A percentile compares a stretch with the other conserved stretches of the same genome.
Evolutionary conservation across 2,888 invertebrate species (phyloP).

Genomic region (Arctia plantaginis): DNA sequence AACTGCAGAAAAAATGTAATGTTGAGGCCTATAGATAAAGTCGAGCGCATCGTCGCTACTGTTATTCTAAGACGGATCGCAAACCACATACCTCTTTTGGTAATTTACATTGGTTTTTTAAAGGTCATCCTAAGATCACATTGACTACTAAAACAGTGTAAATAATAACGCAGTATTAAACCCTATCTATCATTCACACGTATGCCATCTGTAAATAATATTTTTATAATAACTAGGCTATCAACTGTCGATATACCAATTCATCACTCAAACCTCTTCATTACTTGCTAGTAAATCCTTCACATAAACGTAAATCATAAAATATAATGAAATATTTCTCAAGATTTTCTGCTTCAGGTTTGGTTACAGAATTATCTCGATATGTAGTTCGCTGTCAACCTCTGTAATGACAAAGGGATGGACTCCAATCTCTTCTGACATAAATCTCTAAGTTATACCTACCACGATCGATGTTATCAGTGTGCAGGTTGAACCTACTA

Average conservation of each 20-base stretch:
- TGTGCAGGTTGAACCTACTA: conserved; percentile 5
- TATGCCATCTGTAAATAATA: not conserved
- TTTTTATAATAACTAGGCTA: not conserved
- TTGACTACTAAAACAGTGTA: not conserved
- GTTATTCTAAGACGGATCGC: too few species aligned
- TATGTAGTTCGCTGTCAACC: conserved; percentile 8
- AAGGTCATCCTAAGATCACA: not conserved
- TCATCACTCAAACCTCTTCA: not conserved
- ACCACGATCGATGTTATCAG: conserved; percentile 18
- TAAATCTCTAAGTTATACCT: conserved; percentile 14
- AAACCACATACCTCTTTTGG: not conserved
- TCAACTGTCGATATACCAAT: not conserved
- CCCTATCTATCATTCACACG: too few species aligned
- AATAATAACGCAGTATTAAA: not conserved
- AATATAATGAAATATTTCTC: not conserved
- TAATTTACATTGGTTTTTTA: not conserved
- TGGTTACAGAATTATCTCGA: not conserved
- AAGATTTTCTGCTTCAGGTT: not conserved
- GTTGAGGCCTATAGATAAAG: not conserved
- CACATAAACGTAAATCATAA: not conserved
- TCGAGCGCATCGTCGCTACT: not conserved
- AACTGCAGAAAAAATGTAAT: not conserved
- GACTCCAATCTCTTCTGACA: conserved; percentile 2
- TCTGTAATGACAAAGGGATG: conserved; percentile 15
- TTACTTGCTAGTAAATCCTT: not conserved